phyloP scores from a whole-genome alignment of 2,113 vertebrate genomes.

The Hydrochoerus hydrochaeris region DNA sequence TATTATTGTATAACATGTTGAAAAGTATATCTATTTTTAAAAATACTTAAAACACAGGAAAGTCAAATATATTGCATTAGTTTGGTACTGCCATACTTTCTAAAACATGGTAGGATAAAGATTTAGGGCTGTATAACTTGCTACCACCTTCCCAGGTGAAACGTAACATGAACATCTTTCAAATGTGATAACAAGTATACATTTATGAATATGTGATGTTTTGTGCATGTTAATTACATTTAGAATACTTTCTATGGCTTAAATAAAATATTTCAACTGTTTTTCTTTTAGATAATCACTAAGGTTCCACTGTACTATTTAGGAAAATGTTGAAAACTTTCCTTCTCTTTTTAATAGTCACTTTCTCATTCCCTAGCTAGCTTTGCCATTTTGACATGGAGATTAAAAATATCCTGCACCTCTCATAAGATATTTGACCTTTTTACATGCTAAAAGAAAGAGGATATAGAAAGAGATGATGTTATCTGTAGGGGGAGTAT shows the following conservation, averaged over 20 bases:
- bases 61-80: background rate
- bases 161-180: background rate
- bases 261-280: slow-evolving; percentile 11
- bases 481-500: slow-evolving; percentile 56
- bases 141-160: background rate
- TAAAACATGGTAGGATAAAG: background rate
- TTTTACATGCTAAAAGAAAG: slow-evolving; percentile 68
- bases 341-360: slow-evolving; percentile 60
- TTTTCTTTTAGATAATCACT: slow-evolving; percentile 39
- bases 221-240: background rate
- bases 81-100: background rate
- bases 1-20: background rate
- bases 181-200: background rate
- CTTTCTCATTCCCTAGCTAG: slow-evolving; percentile 65
- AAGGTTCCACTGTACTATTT: background rate
- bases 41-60: background rate
- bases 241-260: slow-evolving; percentile 28
- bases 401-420: slow-evolving; percentile 76
- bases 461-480: slow-evolving; percentile 64
- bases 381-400: slow-evolving; percentile 73
- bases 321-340: slow-evolving; percentile 70
- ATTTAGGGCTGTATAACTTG: background rate
- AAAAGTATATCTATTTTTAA: background rate
- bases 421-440: slow-evolving; percentile 71
- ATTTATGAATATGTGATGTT: background rate